Conservation (phyloP, 2,888 invertebrate genomes). For the Oxystoma pomonae region DNA sequence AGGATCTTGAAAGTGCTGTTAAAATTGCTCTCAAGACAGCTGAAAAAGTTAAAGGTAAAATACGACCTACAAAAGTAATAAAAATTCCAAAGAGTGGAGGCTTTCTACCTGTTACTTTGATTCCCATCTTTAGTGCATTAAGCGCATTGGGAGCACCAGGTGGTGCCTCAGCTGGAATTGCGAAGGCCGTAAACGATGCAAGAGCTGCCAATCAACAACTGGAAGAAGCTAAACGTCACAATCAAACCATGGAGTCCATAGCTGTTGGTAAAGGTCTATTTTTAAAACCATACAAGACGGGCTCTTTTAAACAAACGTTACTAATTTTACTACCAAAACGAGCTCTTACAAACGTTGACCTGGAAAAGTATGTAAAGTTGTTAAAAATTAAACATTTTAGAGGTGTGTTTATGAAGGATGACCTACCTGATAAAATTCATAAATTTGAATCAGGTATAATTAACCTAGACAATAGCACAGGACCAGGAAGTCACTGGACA, state of each 20-base stretch:
- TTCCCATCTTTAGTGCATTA: slow-evolving; percentile 40
- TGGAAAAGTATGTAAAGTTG: too few relatives aligned
- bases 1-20: slow-evolving; percentile 15
- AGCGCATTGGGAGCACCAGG: slow-evolving; percentile 38
- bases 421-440: too few relatives aligned
- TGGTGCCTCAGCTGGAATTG: slow-evolving; percentile 40
- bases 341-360: too few relatives aligned
- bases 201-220: slow-evolving; percentile 36
- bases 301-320: too few relatives aligned
- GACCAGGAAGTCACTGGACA: too few relatives aligned
- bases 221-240: slow-evolving; percentile 38
- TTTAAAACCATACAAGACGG: slow-evolving; percentile 33
- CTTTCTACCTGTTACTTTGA: slow-evolving; percentile 30
- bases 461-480: too few relatives aligned
- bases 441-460: too few relatives aligned
- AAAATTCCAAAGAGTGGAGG: slow-evolving; percentile 39
- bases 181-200: slow-evolving; percentile 38
- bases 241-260: slow-evolving; percentile 41
- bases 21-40: slow-evolving; percentile 23
- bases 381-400: too few relatives aligned
- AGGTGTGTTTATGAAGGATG: too few relatives aligned
- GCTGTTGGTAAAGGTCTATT: slow-evolving; percentile 37
- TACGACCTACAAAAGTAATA: slow-evolving; percentile 32
- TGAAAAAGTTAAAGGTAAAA: slow-evolving; percentile 13
- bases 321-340: too few relatives aligned